phyloP scores from a whole-genome alignment of 2,113 vertebrate species.

The Recurvirostra avosetta region DNA sequence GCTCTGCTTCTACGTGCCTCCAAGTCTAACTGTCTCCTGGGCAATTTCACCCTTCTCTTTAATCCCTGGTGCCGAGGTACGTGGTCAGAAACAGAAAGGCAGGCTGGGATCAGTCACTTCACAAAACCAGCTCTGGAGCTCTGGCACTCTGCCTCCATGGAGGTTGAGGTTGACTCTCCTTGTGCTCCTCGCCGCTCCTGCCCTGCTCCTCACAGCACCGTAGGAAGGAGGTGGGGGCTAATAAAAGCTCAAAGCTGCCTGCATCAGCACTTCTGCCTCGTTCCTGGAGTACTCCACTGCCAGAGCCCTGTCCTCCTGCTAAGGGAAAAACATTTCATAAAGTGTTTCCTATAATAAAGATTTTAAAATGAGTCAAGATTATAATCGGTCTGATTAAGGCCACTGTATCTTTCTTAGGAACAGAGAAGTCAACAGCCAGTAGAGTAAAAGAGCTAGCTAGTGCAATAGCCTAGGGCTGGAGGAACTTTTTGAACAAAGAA shows the following conservation, averaged over 20 bases:
- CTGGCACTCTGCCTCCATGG: background rate
- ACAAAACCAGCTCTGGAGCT: background rate
- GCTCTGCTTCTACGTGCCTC: slow-evolving; percentile 43
- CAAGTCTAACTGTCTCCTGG: slow-evolving; percentile 2
- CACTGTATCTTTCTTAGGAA: background rate
- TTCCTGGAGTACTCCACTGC: background rate
- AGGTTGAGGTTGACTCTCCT: background rate
- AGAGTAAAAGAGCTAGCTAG: background rate
- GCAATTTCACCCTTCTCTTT: slow-evolving; percentile 78
- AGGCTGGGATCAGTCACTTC: background rate
- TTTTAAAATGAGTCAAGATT: background rate
- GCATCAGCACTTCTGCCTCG: background rate
- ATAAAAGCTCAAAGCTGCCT: background rate
- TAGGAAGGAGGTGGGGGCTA: background rate
- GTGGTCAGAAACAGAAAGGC: background rate
- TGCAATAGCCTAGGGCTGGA: background rate
- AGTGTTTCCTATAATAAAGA: background rate
- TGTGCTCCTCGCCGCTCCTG: background rate
- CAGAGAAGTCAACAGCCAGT: background rate
- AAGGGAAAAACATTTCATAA: background rate
- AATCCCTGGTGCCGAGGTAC: slow-evolving; percentile 88
- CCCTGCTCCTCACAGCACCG: background rate
- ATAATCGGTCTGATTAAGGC: background rate
- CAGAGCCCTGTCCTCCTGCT: background rate
- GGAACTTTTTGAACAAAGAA: background rate